phyloP scores from a whole-genome alignment of 64 coral and sea anemone species.

The Porites australiensis region DNA sequence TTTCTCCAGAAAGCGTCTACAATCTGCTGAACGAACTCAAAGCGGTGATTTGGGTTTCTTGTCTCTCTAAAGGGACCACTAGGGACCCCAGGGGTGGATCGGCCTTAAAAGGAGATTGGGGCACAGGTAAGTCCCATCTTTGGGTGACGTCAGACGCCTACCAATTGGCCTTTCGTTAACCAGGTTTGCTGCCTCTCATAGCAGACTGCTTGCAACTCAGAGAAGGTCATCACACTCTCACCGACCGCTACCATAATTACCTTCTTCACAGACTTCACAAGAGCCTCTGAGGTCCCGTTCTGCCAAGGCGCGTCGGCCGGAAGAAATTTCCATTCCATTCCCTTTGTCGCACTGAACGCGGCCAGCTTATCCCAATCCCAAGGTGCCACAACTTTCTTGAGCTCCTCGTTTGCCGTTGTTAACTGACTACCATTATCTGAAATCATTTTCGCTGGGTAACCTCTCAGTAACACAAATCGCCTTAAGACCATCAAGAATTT shows the following conservation, averaged over 20 bases:
- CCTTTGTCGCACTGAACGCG: no score
- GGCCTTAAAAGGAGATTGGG: conserved; percentile 47
- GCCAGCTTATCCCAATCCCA: no score
- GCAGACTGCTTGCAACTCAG: conserved; percentile 57
- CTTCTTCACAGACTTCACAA: conserved; percentile 64
- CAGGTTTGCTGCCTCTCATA: conserved; percentile 63
- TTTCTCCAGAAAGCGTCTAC: conserved; percentile 52
- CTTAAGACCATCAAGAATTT: conserved; percentile 38
- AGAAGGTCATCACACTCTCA: conserved; percentile 36
- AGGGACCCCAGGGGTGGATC: conserved; percentile 51
- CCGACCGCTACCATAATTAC: conserved; percentile 51
- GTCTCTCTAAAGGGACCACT: conserved; percentile 52
- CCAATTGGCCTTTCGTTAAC: conserved; percentile 68
- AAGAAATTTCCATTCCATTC: no score
- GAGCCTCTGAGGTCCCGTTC: conserved; percentile 56
- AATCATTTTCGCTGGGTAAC: no score
- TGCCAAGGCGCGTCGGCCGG: conserved; percentile 21
- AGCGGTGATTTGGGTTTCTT: not conserved
- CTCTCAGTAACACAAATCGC: conserved; percentile 35
- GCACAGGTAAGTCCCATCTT: conserved; percentile 55
- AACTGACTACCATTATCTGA: no score
- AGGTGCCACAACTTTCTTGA: no score
- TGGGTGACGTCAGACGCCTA: not conserved
- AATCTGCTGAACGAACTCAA: conserved; percentile 60
- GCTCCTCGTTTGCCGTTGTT: no score